Base-by-base conservation (phyloP, 64 coral and sea anemone species). In the Hydrozoanthus tunicans region DNA sequence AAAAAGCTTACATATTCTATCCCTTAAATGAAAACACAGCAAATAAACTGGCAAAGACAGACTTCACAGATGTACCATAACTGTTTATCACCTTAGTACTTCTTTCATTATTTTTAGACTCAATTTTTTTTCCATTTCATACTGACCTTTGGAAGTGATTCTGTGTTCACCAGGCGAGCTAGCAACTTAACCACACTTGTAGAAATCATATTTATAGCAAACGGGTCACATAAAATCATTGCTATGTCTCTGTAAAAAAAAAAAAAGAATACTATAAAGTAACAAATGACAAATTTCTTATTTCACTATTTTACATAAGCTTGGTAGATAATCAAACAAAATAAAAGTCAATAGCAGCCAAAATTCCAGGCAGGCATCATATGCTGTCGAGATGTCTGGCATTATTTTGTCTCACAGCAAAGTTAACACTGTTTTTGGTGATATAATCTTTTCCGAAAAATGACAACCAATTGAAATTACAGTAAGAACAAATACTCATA, bases 141-240 rank as follows among this genome's bases (percentile, higher is more conserved):
- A 90, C 91, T 92, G 73, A 99, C 97, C 67, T 91, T 99, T 53
- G 97, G 97, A 14, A 99, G 60, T 56, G 90, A 91, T 59, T 99
- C 97, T 25, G 94, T 92, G 32, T 91, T 93, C 3, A 92, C 94
- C 73, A 99, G 94, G 90, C 92, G 89, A 24, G 86, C 89, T 12
- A 99, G 81, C 51, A 93, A 64, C 74, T 99, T 99, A n/a, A 99
- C 93, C 8, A 99, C 81, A 77, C 97, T 99, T 73, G 91, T 99
- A 32, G 91, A 70, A 62, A 99, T 95, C 58, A 93, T 95, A 57
- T 99, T 96, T 23, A 99, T 92, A 51, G 97, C 97, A 94, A 99
- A 99, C 74, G 97, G 97, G 80, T 99, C 97, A 90, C 97, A 99
- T 51, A 99, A 75, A 82, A 99, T 95, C 97, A 99, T 99, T 23